These are phyloP conservation scores for Sebastes taczanowskii DNA, from an alignment of 2,797 vertebrate species.

Conservation along the genomic window DNA sequence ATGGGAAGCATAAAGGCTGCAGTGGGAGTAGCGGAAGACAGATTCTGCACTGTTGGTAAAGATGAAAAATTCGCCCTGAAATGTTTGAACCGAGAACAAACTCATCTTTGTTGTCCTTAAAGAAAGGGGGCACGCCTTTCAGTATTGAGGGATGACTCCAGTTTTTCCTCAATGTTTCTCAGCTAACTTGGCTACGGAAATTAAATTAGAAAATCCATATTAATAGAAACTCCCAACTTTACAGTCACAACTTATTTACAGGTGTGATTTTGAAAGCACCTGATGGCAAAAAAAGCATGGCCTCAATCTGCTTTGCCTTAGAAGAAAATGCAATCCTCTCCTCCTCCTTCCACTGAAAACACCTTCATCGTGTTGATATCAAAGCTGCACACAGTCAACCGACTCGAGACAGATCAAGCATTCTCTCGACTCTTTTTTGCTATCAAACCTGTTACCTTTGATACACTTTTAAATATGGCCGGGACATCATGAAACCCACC, in stretches of 20 bases:
- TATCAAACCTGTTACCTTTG: slow-evolving; percentile 3
- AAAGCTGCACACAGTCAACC: slow-evolving; percentile 15
- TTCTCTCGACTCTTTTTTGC: background rate
- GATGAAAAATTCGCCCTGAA: background rate
- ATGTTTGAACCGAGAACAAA: background rate
- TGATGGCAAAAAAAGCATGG: background rate
- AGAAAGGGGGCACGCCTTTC: background rate
- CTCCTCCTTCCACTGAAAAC: slow-evolving; percentile 3
- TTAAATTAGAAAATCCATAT: background rate
- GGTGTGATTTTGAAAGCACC: slow-evolving; percentile 2
- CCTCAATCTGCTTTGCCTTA: background rate
- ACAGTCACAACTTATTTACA: slow-evolving; percentile 13
- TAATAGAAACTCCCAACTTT: background rate
- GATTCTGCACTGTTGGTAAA: background rate
- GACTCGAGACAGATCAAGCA: slow-evolving; percentile 7
- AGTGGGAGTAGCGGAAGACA: background rate
- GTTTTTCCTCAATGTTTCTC: background rate
- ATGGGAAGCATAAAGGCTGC: slow-evolving; percentile 22
- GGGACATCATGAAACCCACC: background rate
- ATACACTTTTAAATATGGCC: slow-evolving; percentile 21
- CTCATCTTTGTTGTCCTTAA: background rate
- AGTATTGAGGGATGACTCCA: background rate
- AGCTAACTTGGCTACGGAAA: background rate
- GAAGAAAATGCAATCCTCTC: background rate
- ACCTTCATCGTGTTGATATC: slow-evolving; percentile 10